Evolutionary conservation across 1,140 invertebrate genomes (phyloP).

Genomic region (Drosophila lini): DNA sequence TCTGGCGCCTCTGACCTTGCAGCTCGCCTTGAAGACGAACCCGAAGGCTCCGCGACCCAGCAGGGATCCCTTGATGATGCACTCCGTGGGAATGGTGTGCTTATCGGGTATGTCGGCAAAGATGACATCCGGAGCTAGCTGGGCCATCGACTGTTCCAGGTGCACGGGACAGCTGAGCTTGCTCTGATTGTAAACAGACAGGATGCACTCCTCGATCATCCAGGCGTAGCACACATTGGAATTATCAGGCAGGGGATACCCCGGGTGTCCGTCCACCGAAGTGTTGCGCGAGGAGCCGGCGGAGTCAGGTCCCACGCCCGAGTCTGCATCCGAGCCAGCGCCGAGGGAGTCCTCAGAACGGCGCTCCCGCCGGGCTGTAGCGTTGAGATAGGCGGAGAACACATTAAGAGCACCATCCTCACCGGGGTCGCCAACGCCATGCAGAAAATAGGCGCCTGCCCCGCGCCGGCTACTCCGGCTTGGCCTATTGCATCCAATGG

Average conservation of each 20-base stretch:
- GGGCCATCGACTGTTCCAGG: slow-evolving; percentile 86
- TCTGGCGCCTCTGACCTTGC: slow-evolving; percentile 87
- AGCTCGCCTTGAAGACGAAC: slow-evolving; percentile 95
- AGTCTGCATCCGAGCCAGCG: slow-evolving; percentile 86
- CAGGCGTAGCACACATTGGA: slow-evolving; percentile 87
- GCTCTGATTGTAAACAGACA: slow-evolving; percentile 89
- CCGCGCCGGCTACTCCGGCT: slow-evolving; percentile 54
- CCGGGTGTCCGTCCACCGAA: slow-evolving; percentile 91
- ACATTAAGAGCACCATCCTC: slow-evolving; percentile 76
- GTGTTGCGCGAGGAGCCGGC: slow-evolving; percentile 90
- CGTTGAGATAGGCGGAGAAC: slow-evolving; percentile 77
- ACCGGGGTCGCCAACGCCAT: slow-evolving; percentile 56
- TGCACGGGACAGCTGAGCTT: slow-evolving; percentile 88
- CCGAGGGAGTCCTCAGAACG: slow-evolving; percentile 76
- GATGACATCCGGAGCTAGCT: slow-evolving; percentile 91
- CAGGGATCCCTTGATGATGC: slow-evolving; percentile 91
- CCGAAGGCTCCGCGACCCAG: slow-evolving; percentile 99
- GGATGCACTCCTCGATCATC: slow-evolving; percentile 98
- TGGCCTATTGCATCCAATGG: slow-evolving; percentile 44
- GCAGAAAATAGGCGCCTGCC: slow-evolving; percentile 55
- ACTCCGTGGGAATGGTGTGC: slow-evolving; percentile 91
- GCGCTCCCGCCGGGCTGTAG: slow-evolving; percentile 72
- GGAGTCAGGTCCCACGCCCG: slow-evolving; percentile 86
- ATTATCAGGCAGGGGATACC: slow-evolving; percentile 78
- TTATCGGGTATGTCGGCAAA: slow-evolving; percentile 95